Conservation (phyloP, 2,888 invertebrate genomes). For the Epistrophella euchroma region DNA sequence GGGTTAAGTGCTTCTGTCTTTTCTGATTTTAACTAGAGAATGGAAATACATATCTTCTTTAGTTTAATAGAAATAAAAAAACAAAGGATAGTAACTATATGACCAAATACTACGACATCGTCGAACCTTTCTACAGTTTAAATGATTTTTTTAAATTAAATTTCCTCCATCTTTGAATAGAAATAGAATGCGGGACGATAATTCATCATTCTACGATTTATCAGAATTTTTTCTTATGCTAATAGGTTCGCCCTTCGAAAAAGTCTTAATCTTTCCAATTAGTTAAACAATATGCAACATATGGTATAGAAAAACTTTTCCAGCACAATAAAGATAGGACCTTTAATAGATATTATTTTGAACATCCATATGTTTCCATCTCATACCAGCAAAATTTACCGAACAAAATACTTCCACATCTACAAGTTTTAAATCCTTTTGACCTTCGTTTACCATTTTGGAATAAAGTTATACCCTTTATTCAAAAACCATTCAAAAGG, state of each 20-base stretch:
- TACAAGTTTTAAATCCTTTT: constrained; percentile 12
- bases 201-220: not conserved
- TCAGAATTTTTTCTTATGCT: not conserved
- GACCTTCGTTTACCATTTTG: constrained; percentile 24
- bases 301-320: constrained; percentile 4
- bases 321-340: not conserved
- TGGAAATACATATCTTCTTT: no score
- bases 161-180: no score
- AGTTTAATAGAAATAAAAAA: no score
- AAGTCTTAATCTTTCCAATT: constrained; percentile 22
- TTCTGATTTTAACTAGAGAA: no score
- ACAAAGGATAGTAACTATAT: no score
- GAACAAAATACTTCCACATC: constrained; percentile 2
- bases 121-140: no score
- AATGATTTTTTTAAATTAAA: no score
- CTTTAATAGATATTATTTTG: not conserved
- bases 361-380: not conserved
- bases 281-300: constrained; percentile 22
- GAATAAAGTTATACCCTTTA: constrained; percentile 24
- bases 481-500: constrained; percentile 40
- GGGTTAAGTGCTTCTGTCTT: no score
- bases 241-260: not conserved
- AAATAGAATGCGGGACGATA: not conserved
- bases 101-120: no score
- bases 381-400: not conserved